A percentile compares a stretch with the other conserved stretches of the same genome.
Evolutionary conservation across 2,797 vertebrate genomes (phyloP).

Genomic region (Artibeus jamaicensis): DNA sequence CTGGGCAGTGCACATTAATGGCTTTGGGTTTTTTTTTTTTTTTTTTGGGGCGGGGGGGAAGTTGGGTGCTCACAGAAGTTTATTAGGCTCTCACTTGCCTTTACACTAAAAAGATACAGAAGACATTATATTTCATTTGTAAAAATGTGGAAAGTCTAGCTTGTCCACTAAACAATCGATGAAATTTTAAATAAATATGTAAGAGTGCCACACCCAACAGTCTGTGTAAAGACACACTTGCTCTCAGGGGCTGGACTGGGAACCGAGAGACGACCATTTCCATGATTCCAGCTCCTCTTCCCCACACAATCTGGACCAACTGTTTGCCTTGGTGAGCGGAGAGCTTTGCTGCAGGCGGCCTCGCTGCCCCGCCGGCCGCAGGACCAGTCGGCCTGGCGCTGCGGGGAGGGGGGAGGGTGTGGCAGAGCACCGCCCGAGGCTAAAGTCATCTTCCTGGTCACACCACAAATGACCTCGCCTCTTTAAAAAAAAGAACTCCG

Average conservation of each 20-base stretch:
- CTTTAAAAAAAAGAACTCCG: background rate
- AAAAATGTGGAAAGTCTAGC: constrained; percentile 80
- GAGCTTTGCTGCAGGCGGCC: background rate
- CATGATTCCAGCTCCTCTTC: constrained; percentile 55
- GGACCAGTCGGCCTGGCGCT: background rate
- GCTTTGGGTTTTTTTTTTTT: constrained; percentile 70
- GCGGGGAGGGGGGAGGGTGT: background rate
- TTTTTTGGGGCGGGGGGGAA: constrained; percentile 58
- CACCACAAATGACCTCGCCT: background rate
- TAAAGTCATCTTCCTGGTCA: background rate
- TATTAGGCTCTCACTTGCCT: constrained; percentile 59
- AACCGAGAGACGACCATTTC: constrained; percentile 58
- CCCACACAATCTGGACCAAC: background rate
- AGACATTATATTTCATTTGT: constrained; percentile 78
- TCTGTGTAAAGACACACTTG: constrained; percentile 51
- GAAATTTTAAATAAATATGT: constrained; percentile 80
- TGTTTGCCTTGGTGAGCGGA: constrained; percentile 64
- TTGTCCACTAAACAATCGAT: constrained; percentile 79
- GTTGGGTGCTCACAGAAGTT: constrained; percentile 60
- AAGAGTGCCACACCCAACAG: constrained; percentile 73
- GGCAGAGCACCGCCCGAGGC: background rate
- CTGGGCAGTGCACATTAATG: constrained; percentile 67
- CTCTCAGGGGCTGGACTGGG: constrained; percentile 39
- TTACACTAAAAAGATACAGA: constrained; percentile 68
- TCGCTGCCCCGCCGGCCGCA: too few relatives aligned